A percentile compares a stretch with the other conserved stretches of the same genome.
These are phyloP conservation scores for Lacerta agilis DNA, from an alignment of 2,797 vertebrate species.

Conservation along the genomic window DNA sequence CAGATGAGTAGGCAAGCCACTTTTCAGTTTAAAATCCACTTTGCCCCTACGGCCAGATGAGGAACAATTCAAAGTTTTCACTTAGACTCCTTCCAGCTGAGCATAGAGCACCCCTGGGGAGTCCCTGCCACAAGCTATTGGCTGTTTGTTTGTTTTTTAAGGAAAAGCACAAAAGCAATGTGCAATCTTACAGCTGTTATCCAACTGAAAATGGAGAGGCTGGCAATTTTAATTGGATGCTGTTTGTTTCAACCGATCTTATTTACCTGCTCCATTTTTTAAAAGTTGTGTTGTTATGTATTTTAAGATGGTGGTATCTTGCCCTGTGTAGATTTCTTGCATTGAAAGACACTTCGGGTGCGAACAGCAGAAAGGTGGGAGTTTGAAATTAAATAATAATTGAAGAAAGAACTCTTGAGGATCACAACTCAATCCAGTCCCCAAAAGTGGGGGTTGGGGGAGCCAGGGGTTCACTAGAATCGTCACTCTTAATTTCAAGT, in stretches of 20 bases:
- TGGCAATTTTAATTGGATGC: not conserved
- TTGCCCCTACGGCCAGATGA: not conserved
- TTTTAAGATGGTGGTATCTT: not conserved
- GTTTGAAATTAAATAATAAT: not conserved
- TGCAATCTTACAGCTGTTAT: not conserved
- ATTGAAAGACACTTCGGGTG: not conserved
- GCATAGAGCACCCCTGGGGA: not conserved
- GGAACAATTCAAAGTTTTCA: not conserved
- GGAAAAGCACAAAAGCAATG: not conserved
- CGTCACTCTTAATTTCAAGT: not conserved
- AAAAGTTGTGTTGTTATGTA: not conserved
- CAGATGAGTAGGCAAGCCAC: not conserved
- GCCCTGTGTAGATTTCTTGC: not conserved
- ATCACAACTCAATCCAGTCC: not conserved
- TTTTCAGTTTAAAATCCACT: not conserved
- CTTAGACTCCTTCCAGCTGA: not conserved
- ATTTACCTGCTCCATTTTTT: not conserved
- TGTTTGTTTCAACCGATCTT: not conserved
- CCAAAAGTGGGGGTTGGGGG: too few relatives aligned
- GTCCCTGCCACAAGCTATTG: not conserved
- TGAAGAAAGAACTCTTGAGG: not conserved
- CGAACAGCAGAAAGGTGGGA: rapidly evolving
- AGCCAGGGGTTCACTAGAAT: not conserved
- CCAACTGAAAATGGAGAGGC: not conserved
- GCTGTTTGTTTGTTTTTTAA: not conserved